phyloP scores from a whole-genome alignment of 2,888 invertebrate species.

The Andrena dorsata region DNA sequence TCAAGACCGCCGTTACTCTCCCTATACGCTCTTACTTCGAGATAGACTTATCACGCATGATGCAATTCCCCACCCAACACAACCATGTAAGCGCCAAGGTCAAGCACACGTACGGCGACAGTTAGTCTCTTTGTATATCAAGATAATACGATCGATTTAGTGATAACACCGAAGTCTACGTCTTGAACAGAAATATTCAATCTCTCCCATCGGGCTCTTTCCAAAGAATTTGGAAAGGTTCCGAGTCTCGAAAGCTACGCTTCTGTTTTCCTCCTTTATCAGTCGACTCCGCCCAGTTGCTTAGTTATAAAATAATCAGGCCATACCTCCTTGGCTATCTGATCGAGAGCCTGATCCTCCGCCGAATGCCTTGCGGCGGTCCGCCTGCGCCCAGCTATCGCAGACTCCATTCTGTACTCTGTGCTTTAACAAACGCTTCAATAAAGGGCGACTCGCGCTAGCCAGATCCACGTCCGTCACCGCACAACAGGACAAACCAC shows the following conservation, averaged over 20 bases:
- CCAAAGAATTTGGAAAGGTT: background rate
- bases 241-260: background rate
- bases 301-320: constrained; percentile 48
- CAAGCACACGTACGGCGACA: constrained; percentile 46
- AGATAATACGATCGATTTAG: background rate
- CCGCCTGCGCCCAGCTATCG: constrained; percentile 89
- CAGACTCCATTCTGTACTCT: constrained; percentile 80
- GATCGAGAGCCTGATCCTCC: constrained; percentile 98
- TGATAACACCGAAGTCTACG: background rate
- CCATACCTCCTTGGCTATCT: constrained; percentile 98
- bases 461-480: constrained; percentile 53
- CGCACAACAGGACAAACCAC: constrained; percentile 60
- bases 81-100: constrained; percentile 50
- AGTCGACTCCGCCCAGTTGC: background rate
- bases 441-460: constrained; percentile 40
- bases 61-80: constrained; percentile 28
- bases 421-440: constrained; percentile 38
- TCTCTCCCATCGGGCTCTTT: background rate
- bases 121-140: background rate
- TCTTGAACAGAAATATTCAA: background rate
- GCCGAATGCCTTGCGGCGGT: constrained; percentile 95
- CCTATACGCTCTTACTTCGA: background rate
- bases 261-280: background rate
- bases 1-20: background rate
- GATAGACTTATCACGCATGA: constrained; percentile 38